phyloP scores from a whole-genome alignment of 53 echinoderm and acorn worm genomes.

The Holothuria leucospilota region DNA sequence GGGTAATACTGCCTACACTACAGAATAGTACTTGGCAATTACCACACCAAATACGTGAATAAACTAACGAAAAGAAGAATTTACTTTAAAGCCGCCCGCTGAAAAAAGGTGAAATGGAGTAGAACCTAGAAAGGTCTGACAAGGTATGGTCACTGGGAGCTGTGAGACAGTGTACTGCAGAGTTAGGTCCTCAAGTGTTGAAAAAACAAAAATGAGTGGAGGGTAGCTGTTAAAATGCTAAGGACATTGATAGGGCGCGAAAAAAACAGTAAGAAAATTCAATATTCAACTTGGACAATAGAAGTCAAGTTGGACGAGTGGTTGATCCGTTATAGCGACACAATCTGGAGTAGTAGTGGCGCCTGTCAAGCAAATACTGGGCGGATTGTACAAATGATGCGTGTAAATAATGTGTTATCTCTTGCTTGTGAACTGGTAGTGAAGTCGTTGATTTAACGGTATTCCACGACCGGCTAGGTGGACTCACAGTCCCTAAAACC shows the following conservation, averaged over 20 bases:
- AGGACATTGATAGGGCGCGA: slow-evolving; percentile 35
- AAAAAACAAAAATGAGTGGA: slow-evolving; percentile 10
- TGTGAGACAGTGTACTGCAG: no score
- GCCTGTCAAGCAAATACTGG: slow-evolving; percentile 48
- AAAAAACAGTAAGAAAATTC: slow-evolving; percentile 37
- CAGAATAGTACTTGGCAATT: no score
- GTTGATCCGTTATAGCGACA: slow-evolving; percentile 51
- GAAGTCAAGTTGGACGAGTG: slow-evolving; percentile 35
- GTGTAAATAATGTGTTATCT: slow-evolving; percentile 37
- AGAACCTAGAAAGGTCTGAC: no score
- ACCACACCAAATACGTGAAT: no score
- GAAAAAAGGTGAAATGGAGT: no score
- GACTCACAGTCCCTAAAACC: no score
- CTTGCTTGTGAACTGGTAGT: background rate
- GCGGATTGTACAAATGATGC: slow-evolving; percentile 33
- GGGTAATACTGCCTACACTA: no score
- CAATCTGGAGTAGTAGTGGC: slow-evolving; percentile 36
- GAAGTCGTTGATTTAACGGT: no score
- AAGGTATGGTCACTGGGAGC: no score
- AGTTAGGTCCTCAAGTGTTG: slow-evolving; percentile 19
- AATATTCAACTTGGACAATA: slow-evolving; percentile 44
- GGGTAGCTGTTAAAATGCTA: slow-evolving; percentile 30
- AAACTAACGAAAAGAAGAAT: no score
- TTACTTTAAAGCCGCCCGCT: no score
- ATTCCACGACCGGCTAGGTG: no score